Percentiles rank a stretch among this genome's conserved stretches.
These are phyloP conservation scores for Eurosta solidaginis DNA, from an alignment of 1,140 invertebrate species.

Conservation along the genomic window DNA sequence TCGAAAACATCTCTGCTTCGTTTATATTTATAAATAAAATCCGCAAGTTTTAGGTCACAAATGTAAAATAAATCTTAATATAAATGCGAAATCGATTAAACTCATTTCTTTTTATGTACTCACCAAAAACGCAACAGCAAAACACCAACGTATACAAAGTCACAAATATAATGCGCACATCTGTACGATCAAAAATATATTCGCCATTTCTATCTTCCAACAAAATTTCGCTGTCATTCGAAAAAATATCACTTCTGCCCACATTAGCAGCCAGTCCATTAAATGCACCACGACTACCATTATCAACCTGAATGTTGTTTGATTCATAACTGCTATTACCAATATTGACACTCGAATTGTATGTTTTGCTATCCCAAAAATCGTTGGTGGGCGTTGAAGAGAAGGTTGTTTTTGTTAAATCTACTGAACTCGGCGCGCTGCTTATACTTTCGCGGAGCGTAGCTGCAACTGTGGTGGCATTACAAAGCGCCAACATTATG, in stretches of 20 bases:
- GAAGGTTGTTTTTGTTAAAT: too few relatives aligned
- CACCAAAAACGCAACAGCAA: constrained; percentile 68
- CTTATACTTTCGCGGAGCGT: not conserved
- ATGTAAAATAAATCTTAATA: not conserved
- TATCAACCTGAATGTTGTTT: too few relatives aligned
- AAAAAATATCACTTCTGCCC: constrained; percentile 17
- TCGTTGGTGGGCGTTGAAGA: not conserved
- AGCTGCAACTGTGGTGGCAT: constrained; percentile 11
- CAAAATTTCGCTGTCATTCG: constrained; percentile 27
- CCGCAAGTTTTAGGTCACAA: not conserved
- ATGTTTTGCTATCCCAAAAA: not conserved
- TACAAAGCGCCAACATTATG: not conserved
- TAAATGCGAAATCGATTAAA: too few relatives aligned
- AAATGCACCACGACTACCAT: not conserved
- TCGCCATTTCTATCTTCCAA: constrained; percentile 49
- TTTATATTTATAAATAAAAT: too few relatives aligned
- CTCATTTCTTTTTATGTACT: too few relatives aligned
- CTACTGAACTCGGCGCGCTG: too few relatives aligned
- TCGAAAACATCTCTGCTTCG: too few relatives aligned
- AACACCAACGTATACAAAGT: constrained; percentile 67
- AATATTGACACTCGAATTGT: not conserved
- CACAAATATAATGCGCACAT: constrained; percentile 65
- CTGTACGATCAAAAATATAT: constrained; percentile 66
- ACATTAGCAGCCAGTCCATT: not conserved
- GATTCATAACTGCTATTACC: not conserved